Evolutionary conservation across 2,113 vertebrate species (phyloP).

Genomic region (Meleagris gallopavo): DNA sequence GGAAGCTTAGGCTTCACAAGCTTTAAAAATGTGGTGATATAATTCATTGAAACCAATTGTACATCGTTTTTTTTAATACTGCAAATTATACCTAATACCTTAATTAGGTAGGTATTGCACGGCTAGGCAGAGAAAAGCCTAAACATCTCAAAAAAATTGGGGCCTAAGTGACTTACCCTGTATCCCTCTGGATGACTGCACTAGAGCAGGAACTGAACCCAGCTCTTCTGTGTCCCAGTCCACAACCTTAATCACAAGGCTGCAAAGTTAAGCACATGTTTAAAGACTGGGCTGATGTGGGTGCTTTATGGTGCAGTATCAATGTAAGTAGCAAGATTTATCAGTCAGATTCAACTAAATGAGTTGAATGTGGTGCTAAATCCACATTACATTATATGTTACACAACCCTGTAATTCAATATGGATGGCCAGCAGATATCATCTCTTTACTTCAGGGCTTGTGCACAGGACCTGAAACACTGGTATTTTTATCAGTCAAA

Average conservation of each 20-base stretch:
- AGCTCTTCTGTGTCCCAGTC: constrained; percentile 69
- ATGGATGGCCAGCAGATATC: not conserved
- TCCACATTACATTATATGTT: not conserved
- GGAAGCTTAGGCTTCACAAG: not conserved
- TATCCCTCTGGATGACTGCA: constrained; percentile 61
- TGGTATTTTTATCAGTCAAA: not conserved
- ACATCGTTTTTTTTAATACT: not conserved
- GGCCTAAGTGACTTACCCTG: constrained; percentile 67
- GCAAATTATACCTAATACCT: constrained; percentile 18
- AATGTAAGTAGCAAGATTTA: constrained; percentile 35
- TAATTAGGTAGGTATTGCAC: not conserved
- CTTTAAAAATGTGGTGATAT: not conserved
- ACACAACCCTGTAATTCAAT: not conserved
- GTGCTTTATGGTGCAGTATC: constrained; percentile 40
- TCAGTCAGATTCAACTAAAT: constrained; percentile 13
- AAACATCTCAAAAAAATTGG: constrained; percentile 27
- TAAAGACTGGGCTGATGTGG: constrained; percentile 56
- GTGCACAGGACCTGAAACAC: not conserved
- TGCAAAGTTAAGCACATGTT: constrained; percentile 69
- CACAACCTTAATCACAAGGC: constrained; percentile 72
- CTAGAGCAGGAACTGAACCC: constrained; percentile 69
- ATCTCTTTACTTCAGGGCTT: not conserved
- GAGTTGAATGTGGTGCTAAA: not conserved
- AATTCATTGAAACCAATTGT: not conserved
- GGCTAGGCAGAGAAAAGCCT: constrained; percentile 48